Conservation (phyloP, 2,113 vertebrate genomes). For the Puma concolor region DNA sequence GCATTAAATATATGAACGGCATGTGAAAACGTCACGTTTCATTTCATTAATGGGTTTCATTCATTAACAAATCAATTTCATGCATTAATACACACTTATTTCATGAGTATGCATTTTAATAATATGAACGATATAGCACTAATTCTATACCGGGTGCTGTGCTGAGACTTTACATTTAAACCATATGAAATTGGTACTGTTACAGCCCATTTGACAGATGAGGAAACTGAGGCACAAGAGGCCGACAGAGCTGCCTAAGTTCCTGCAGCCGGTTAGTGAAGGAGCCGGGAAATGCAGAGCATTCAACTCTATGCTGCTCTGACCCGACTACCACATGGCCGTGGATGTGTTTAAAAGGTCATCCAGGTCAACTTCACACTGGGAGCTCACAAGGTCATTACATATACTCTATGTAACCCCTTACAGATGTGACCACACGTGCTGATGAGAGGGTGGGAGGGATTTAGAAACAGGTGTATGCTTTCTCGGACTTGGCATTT, state of each 20-base stretch:
- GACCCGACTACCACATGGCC: fast-evolving
- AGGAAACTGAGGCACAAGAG: background rate
- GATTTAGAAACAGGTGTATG: background rate
- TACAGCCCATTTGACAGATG: background rate
- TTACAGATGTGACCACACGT: fast-evolving
- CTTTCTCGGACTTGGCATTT: background rate
- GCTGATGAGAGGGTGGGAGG: background rate
- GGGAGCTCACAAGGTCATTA: background rate
- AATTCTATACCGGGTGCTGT: background rate
- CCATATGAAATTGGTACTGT: background rate
- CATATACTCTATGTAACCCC: too few species aligned
- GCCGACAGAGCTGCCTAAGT: background rate
- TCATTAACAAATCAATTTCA: background rate
- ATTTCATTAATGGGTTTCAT: background rate
- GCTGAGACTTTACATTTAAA: background rate
- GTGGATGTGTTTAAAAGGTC: background rate
- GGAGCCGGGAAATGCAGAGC: background rate
- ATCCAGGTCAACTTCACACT: fast-evolving
- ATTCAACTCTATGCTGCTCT: fast-evolving
- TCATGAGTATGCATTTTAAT: background rate
- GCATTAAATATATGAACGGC: background rate
- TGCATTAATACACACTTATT: background rate
- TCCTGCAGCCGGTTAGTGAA: background rate
- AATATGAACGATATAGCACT: background rate
- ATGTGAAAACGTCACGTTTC: background rate